Evolutionary conservation across 2,888 invertebrate genomes (phyloP).

Genomic region (Pristionchus exspectatus): DNA sequence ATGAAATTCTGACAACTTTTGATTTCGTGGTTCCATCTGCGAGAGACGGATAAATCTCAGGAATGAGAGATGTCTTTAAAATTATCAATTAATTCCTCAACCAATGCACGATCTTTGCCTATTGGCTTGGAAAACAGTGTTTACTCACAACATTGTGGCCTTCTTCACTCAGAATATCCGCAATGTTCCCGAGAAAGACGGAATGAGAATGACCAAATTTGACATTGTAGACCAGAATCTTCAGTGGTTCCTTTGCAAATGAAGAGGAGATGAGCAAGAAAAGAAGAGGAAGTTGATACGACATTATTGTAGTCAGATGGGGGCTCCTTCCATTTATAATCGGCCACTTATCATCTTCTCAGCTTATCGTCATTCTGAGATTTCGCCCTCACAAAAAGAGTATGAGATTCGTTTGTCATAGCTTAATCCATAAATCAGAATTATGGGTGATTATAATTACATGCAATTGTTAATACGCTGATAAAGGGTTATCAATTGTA

Average conservation of each 20-base stretch:
- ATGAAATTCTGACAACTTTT: neutral
- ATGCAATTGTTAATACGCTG: neutral
- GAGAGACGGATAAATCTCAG: constrained; percentile 1
- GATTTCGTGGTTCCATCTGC: constrained; percentile 34
- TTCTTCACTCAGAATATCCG: constrained; percentile 37
- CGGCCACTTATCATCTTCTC: neutral
- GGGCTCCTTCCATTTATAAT: neutral
- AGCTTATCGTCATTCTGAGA: neutral
- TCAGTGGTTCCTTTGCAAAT: neutral
- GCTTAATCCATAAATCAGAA: neutral
- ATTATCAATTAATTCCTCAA: neutral
- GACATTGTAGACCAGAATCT: constrained; percentile 47
- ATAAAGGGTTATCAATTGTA: neutral
- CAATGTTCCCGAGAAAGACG: constrained; percentile 5
- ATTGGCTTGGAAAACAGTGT: too few relatives aligned
- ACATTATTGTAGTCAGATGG: neutral
- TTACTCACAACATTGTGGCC: constrained; percentile 39
- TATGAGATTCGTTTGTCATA: neutral
- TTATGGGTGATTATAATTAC: neutral
- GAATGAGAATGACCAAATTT: constrained; percentile 51
- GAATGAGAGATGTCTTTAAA: constrained; percentile 21
- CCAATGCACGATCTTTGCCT: neutral
- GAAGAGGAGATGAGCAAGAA: neutral
- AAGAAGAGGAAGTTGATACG: neutral
- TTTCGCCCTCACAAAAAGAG: neutral